Evolutionary conservation across 64 coral and sea anemone genomes (phyloP).

Genomic region (Stylophora pistillata): DNA sequence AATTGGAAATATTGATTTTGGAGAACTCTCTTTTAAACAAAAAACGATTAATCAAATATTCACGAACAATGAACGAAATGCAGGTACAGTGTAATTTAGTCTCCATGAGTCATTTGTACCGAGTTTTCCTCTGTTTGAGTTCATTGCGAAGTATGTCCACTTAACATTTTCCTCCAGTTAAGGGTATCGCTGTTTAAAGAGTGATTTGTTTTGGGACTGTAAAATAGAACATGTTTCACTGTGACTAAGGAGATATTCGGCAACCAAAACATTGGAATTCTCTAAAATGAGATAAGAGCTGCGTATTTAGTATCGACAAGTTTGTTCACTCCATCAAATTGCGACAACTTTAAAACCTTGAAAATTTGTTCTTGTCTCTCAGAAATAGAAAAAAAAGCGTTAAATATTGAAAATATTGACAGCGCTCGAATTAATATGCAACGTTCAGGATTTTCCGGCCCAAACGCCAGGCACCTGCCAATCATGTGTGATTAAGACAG

Average conservation of each 20-base stretch:
- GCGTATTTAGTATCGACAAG: not conserved
- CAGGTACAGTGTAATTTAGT: not conserved
- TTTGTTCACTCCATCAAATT: not conserved
- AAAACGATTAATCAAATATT: conserved; percentile 27
- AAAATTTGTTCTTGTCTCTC: not conserved
- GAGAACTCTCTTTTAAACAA: not conserved
- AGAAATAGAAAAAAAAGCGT: not conserved
- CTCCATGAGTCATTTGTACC: not conserved
- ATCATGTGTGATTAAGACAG: not conserved
- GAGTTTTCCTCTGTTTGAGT: not conserved
- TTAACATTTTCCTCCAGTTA: too few species aligned
- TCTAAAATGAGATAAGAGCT: not conserved
- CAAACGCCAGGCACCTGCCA: not conserved
- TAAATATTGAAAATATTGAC: conserved; percentile 7
- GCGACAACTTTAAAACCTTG: not conserved
- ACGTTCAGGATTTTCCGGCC: not conserved
- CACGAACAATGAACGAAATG: not conserved
- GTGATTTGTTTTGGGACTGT: not conserved
- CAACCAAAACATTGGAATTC: not conserved
- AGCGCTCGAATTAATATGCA: not conserved
- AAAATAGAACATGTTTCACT: not conserved
- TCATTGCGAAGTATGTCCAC: not conserved
- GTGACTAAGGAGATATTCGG: not conserved
- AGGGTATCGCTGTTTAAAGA: too few species aligned
- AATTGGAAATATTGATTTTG: not conserved